A percentile compares a stretch with the other conserved stretches of the same genome.
Evolutionary conservation across 2,888 invertebrate species (phyloP).

Genomic region (Sacculina carcini): DNA sequence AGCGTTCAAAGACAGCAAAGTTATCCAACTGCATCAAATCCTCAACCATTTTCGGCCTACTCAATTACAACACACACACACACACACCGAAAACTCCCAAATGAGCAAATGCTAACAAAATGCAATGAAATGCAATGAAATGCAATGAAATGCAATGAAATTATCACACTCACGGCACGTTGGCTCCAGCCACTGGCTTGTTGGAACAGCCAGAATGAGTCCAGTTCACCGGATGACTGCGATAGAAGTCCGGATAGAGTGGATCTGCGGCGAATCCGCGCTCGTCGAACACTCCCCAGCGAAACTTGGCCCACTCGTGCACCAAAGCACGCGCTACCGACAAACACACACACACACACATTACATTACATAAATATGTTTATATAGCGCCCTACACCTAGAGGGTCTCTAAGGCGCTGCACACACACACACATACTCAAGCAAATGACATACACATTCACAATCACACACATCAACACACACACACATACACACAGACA

Average conservation of each 20-base stretch:
- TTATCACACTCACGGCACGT: background rate
- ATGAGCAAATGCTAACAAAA: too few relatives aligned
- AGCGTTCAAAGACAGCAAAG: too few relatives aligned
- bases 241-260: conserved; percentile 30
- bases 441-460: too few relatives aligned
- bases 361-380: background rate
- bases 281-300: conserved; percentile 40
- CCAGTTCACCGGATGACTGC: conserved; percentile 19
- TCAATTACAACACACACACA: too few relatives aligned
- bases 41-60: too few relatives aligned
- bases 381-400: too few relatives aligned
- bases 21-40: too few relatives aligned
- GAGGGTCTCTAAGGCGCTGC: too few relatives aligned
- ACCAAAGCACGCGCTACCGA: conserved; percentile 24
- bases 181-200: conserved; percentile 14
- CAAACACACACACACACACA: conserved; percentile 14
- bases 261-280: conserved; percentile 30
- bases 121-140: background rate
- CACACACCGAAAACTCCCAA: too few relatives aligned
- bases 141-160: background rate
- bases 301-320: conserved; percentile 35
- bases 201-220: conserved; percentile 17
- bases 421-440: too few relatives aligned
- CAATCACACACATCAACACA: too few relatives aligned
- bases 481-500: too few relatives aligned